Conservation (phyloP, 2,797 vertebrate genomes). For the Odontamblyopus rebecca region DNA sequence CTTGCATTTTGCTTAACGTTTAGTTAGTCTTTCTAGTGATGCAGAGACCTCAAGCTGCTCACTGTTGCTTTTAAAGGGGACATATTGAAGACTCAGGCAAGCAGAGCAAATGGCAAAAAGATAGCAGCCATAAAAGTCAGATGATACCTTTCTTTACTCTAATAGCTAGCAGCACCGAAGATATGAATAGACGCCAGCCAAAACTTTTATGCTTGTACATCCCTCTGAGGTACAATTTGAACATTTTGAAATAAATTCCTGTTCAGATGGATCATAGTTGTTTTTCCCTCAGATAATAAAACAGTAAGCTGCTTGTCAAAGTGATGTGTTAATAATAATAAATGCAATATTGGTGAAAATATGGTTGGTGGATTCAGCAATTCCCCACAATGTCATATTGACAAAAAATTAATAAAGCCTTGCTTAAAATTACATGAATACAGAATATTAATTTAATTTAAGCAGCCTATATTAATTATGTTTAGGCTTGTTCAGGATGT, state of each 20-base stretch:
- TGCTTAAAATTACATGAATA: neutral
- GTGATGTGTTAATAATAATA: neutral
- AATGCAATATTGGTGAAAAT: neutral
- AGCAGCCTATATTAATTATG: neutral
- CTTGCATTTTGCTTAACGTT: neutral
- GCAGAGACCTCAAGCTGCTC: neutral
- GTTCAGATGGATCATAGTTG: neutral
- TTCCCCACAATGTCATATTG: neutral
- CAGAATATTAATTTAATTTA: neutral
- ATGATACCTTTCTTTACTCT: constrained; percentile 10
- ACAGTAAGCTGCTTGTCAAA: neutral
- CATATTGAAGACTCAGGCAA: constrained; percentile 1
- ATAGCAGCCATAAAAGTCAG: constrained; percentile 28
- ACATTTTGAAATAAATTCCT: neutral
- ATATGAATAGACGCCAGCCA: neutral
- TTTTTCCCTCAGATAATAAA: neutral
- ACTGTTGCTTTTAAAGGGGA: constrained; percentile 8
- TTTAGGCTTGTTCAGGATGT: neutral
- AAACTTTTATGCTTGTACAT: neutral
- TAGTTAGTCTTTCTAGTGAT: neutral
- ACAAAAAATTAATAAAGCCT: neutral
- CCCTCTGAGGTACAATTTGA: neutral
- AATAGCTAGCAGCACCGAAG: neutral
- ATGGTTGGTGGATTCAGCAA: neutral
- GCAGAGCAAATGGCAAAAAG: constrained; percentile 20